Percentiles rank a stretch among this genome's conserved stretches.
Conservation (phyloP, 2,113 vertebrate genomes). For the Vidua chalybeata region DNA sequence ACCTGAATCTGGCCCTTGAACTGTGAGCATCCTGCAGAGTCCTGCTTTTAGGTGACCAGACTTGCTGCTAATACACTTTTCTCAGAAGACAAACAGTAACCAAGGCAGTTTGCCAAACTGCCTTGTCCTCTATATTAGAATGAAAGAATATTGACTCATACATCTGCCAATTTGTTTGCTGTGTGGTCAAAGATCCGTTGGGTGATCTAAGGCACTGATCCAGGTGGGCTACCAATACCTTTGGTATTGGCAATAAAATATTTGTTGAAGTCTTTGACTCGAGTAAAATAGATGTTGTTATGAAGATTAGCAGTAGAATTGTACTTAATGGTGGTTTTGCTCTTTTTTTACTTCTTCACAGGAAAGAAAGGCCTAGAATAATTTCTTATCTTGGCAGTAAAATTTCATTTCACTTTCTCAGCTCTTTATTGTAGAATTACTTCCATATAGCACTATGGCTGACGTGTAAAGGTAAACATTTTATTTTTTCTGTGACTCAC, state of each 20-base stretch:
- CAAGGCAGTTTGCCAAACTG: background rate
- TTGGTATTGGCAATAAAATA: background rate
- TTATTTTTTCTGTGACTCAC: constrained; percentile 31
- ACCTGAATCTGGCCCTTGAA: background rate
- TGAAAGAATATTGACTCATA: constrained; percentile 15
- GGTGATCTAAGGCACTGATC: background rate
- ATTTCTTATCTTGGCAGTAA: background rate
- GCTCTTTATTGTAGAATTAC: background rate
- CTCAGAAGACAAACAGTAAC: background rate
- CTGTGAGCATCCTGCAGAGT: background rate
- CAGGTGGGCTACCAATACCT: background rate
- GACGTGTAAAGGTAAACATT: background rate
- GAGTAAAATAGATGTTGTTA: background rate
- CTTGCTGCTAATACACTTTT: background rate
- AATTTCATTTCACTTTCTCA: constrained; percentile 3
- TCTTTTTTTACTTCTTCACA: background rate
- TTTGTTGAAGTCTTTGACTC: background rate
- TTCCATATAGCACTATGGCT: background rate
- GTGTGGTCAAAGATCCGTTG: background rate
- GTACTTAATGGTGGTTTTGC: rapidly evolving
- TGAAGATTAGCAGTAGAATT: background rate
- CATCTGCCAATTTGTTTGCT: background rate
- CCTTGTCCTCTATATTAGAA: background rate
- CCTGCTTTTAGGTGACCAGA: background rate
- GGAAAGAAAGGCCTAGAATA: background rate